Conservation (phyloP, 1,140 invertebrate genomes). For the Tetraneura akinire region DNA sequence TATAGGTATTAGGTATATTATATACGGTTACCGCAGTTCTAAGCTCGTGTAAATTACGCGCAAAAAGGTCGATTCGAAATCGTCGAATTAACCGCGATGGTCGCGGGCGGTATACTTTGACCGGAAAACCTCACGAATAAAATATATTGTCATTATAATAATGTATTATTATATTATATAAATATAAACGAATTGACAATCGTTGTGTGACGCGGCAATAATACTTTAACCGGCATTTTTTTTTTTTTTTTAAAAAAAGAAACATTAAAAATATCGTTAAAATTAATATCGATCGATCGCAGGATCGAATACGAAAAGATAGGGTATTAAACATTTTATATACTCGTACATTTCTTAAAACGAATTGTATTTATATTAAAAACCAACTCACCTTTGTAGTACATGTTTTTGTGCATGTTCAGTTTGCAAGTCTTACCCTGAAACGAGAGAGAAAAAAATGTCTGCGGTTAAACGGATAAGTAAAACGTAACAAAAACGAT, state of each 20-base stretch:
- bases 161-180: no score
- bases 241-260: not conserved
- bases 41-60: not conserved
- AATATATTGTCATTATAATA: not conserved
- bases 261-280: not conserved
- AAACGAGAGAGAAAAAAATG: slow-evolving; percentile 56
- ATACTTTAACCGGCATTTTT: no score
- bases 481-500: no score
- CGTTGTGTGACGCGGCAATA: no score
- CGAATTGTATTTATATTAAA: not conserved
- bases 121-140: not conserved
- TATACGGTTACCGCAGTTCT: not conserved
- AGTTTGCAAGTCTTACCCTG: slow-evolving; percentile 67
- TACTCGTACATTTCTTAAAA: not conserved
- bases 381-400: slow-evolving; percentile 66
- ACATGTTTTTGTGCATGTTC: slow-evolving; percentile 73
- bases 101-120: not conserved
- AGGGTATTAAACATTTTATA: not conserved
- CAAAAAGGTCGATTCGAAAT: not conserved
- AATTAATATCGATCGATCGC: no score
- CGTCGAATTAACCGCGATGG: not conserved
- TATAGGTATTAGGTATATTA: no score
- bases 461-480: no score
- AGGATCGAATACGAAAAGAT: not conserved
- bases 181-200: no score